Evolutionary conservation across 2,888 invertebrate species (phyloP).

Genomic region (Corbicula japonica): DNA sequence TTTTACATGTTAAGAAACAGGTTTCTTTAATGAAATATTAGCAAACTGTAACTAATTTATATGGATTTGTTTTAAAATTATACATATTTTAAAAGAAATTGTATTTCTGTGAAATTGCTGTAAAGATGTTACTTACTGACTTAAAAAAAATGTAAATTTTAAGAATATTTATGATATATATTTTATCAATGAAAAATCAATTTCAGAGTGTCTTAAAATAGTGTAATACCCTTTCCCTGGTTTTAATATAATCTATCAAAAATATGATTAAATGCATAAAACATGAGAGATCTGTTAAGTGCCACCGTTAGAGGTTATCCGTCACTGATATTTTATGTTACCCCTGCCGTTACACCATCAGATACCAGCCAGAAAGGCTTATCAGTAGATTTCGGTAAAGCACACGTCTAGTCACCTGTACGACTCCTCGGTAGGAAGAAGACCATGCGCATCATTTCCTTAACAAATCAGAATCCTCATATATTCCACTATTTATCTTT

Average conservation of each 20-base stretch:
- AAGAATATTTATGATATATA: constrained; percentile 8
- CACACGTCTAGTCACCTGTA: constrained; percentile 60
- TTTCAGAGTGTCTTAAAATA: constrained; percentile 21
- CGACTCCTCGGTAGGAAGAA: not conserved
- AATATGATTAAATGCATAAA: constrained; percentile 67
- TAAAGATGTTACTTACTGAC: too few species aligned
- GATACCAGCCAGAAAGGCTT: constrained; percentile 37
- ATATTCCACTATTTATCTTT: constrained; percentile 40
- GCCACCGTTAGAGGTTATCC: constrained; percentile 63
- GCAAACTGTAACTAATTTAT: too few species aligned
- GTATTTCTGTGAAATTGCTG: too few species aligned
- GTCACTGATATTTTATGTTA: constrained; percentile 62
- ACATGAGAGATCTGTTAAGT: constrained; percentile 58
- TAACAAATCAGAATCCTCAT: constrained; percentile 30
- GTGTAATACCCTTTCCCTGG: constrained; percentile 29
- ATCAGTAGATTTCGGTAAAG: constrained; percentile 41
- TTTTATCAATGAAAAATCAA: not conserved
- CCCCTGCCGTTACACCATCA: constrained; percentile 53
- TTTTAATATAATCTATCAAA: constrained; percentile 32
- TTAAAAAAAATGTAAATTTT: too few species aligned
- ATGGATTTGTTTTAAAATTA: too few species aligned
- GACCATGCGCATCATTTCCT: constrained; percentile 48
- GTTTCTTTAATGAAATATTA: too few species aligned
- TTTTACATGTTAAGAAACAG: too few species aligned
- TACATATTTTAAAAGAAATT: too few species aligned